Percentiles rank a stretch among this genome's conserved stretches.
Conservation (phyloP, 2,113 vertebrate genomes). For the Stegostoma tigrinum region DNA sequence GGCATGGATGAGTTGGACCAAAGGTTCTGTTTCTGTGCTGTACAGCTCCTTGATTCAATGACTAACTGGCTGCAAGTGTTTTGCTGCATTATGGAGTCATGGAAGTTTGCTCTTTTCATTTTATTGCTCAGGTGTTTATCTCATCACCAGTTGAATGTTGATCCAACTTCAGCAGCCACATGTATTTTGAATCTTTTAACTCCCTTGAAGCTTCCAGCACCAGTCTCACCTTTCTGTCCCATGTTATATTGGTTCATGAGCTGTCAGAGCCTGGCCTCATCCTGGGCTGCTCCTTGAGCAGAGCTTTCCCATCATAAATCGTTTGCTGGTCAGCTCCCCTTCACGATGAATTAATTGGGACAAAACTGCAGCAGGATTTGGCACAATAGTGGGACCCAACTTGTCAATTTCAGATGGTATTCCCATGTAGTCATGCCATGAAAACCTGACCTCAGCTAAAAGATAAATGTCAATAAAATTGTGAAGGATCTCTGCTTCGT, state of each 20-base stretch:
- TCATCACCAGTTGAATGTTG: not conserved
- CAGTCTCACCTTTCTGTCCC: not conserved
- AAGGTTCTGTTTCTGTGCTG: too few relatives aligned
- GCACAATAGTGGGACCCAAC: not conserved
- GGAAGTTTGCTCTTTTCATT: not conserved
- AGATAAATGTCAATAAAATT: not conserved
- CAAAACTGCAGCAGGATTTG: not conserved
- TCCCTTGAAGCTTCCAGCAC: not conserved
- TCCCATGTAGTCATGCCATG: not conserved
- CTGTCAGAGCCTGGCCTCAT: not conserved
- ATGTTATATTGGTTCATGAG: not conserved
- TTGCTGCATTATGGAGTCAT: not conserved
- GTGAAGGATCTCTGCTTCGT: not conserved
- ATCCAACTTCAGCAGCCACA: not conserved
- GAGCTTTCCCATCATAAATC: not conserved
- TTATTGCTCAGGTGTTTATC: not conserved
- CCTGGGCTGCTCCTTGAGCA: not conserved
- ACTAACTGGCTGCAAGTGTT: not conserved
- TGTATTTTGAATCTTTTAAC: not conserved
- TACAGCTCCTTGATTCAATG: too few relatives aligned
- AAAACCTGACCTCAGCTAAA: not conserved
- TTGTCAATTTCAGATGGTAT: not conserved
- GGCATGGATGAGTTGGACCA: too few relatives aligned
- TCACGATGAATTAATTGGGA: not conserved
- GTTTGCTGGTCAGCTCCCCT: not conserved